Base-by-base conservation (phyloP, 2,888 invertebrate genomes). In the Odontocolon sp. region DNA sequence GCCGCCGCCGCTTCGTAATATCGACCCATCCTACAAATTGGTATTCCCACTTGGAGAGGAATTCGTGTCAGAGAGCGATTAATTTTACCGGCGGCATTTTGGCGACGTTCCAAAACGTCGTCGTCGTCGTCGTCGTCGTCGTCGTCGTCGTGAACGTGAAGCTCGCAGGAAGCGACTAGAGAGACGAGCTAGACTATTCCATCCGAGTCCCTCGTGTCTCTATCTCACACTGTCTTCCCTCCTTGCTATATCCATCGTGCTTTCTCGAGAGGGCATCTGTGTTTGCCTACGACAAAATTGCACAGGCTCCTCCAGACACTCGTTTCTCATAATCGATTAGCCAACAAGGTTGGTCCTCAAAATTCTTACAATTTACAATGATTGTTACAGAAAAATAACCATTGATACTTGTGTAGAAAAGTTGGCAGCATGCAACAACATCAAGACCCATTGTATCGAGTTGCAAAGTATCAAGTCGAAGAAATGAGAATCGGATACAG, bases 21-120 rank as follows among this genome's bases (percentile, higher is more conserved):
- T 79, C 70, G 67, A 64, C 77, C 74, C 73, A 77, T 72, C 74
- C 81, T 81, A 85, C 84, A 86, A 87, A 87, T 87, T 86, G 83
- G 83, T 85, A 85, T 86, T 87, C 84, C 86, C 86, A 85, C 86
- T 87, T 84, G 83, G 83, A 80, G 82, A 81, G 85, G 86, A 87
- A 87, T 87, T 87, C 85, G 87, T 87, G 87, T 87, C 87, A 85
- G 84, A 83, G 83, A 87, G 82, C 87, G 87, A 87, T 87, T 87
- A 87, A 87, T 87, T 87, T 87, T 83, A 86, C 86, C 85, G 83
- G 80, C 82, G 83, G 84, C 83, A 85, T 86, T 83, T 87, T 87
- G 87, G 87, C 87, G 31, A 36, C 11, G 52, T 68, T 79, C 86
- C 87, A 87, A 83, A 79, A 72, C 67, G 18, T 79, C 69, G 68